Conservation (phyloP, 2,797 vertebrate species). For the Emys orbicularis region DNA sequence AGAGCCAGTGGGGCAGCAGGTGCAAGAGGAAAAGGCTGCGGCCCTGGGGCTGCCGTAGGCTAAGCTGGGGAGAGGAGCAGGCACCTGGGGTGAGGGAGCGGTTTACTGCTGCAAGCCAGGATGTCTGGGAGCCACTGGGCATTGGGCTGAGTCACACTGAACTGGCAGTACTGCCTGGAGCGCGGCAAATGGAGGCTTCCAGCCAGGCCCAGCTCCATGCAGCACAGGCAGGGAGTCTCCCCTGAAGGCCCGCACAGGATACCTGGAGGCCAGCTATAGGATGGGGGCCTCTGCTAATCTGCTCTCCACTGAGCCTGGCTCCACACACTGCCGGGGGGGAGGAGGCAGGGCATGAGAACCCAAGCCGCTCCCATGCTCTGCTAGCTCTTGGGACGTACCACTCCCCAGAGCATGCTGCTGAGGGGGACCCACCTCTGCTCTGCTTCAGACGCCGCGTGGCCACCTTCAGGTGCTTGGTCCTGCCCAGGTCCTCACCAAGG, state of each 20-base stretch:
- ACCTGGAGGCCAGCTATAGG: neutral
- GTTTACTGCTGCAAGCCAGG: too few relatives aligned
- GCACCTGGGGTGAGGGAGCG: too few relatives aligned
- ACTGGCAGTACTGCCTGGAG: neutral
- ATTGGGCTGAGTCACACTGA: too few relatives aligned
- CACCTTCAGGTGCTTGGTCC: slow-evolving; percentile 91
- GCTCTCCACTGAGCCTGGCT: neutral
- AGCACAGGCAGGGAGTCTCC: neutral
- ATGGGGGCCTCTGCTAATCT: neutral
- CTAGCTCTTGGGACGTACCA: neutral
- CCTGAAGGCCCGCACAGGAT: neutral
- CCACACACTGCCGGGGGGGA: neutral
- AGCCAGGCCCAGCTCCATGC: neutral
- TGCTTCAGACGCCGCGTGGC: slow-evolving; percentile 76
- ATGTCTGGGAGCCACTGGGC: too few relatives aligned
- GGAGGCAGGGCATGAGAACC: fast-evolving
- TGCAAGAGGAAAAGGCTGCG: too few relatives aligned
- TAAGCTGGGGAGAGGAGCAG: too few relatives aligned
- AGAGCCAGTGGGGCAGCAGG: too few relatives aligned
- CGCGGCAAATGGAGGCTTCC: neutral
- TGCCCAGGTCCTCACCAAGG: slow-evolving; percentile 87
- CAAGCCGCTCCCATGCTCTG: neutral
- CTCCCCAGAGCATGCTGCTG: fast-evolving
- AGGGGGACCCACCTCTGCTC: slow-evolving; percentile 55
- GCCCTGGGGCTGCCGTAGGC: too few relatives aligned